Percentiles rank a stretch among this genome's conserved stretches.
These are phyloP conservation scores for Corythornis madagascariensis DNA, from an alignment of 2,113 vertebrate species.

Conservation along the genomic window DNA sequence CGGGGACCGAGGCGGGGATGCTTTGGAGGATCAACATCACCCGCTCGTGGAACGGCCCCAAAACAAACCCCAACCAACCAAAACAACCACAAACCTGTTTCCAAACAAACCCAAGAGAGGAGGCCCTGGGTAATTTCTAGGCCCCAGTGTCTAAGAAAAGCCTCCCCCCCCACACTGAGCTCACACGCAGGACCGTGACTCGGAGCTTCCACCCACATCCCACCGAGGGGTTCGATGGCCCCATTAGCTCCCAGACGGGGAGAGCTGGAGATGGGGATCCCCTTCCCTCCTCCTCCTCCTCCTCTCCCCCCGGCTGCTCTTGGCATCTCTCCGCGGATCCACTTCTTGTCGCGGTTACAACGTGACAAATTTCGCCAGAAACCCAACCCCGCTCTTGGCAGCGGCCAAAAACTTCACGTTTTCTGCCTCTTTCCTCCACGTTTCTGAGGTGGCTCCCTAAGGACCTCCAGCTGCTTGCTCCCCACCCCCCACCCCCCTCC, in stretches of 20 bases:
- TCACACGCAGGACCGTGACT: background rate
- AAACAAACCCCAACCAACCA: too few species aligned
- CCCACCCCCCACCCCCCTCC: background rate
- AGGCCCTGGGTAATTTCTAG: background rate
- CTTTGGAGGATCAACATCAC: fast-evolving
- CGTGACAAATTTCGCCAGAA: background rate
- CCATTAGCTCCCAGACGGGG: too few species aligned
- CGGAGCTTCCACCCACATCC: fast-evolving
- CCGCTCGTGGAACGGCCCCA: background rate
- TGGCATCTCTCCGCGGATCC: background rate
- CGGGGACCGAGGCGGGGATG: fast-evolving
- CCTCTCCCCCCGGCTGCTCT: background rate
- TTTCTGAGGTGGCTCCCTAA: background rate
- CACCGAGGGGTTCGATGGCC: fast-evolving
- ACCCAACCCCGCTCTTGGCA: background rate
- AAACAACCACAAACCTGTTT: background rate
- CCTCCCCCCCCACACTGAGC: background rate
- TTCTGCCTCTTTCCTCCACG: background rate
- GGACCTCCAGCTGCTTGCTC: background rate
- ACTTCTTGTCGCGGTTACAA: background rate
- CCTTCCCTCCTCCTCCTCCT: background rate
- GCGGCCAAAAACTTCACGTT: slow-evolving; percentile 16
- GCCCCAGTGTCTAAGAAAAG: fast-evolving
- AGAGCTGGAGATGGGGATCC: background rate
- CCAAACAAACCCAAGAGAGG: background rate